Evolutionary conservation across 2,888 invertebrate genomes (phyloP), one percentile per base, ranked within the genome.

Genomic region (Calameuta pallipes): DNA sequence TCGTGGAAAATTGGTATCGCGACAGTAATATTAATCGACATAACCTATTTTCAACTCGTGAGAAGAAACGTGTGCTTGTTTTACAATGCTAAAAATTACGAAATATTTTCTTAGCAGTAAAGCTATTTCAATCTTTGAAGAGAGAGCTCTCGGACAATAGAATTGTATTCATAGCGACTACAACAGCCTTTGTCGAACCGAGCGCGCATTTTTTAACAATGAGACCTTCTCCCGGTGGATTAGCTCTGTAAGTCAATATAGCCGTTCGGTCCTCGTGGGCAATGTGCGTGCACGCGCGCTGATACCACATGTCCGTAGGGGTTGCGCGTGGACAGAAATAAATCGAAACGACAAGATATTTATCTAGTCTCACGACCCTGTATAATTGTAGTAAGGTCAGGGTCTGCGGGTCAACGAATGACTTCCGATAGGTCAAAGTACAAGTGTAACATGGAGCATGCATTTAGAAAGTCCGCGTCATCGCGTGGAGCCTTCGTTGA

Each of bases 351-450:
- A 73, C 33, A 35, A 37, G 74, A 74, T 34, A 74, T n/a, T 74
- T 23, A 31, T 31, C 71, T 74, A 30, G 34, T 37, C 74, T 34
- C 74, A 30, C 23, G 23, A 56, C 37, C 34, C 34, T 37, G 36
- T 74, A 37, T 37, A 74, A 74, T 74, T 74, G 74, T 34, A 34
- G 74, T 74, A 74, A 74, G 74, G 74, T 74, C 74, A 74, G 35
- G 74, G 74, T 74, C 74, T 34, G 35, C 37, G 71, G 31, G 71
- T 33, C 71, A 23, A 56, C 56, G 56, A 56, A 56, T 56, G 56
- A 56, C 56, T 56, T 56, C 56, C 56, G 56, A 56, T 56, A 56
- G 56, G 23, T 56, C 56, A 23, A 56, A 56, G 56, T 56, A 56
- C 56, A 56, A 56, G 56, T 56, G 56, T 56, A 23, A 9, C 23